These are phyloP conservation scores for Dorcus hopei DNA, from an alignment of 2,888 invertebrate species.

Conservation along the genomic window DNA sequence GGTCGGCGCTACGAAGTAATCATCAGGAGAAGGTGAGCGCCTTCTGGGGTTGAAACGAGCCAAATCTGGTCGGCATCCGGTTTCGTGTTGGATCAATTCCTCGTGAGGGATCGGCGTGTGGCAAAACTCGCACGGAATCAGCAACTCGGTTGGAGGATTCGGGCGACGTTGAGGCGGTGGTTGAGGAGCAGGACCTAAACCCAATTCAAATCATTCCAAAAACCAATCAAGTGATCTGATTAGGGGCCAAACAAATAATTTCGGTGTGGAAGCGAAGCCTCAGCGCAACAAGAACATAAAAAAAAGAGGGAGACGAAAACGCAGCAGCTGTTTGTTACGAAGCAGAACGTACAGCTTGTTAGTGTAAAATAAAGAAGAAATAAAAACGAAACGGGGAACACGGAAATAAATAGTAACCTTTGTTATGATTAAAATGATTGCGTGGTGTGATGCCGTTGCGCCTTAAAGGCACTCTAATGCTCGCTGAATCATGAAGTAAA, in stretches of 20 bases:
- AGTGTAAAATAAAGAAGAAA: not conserved
- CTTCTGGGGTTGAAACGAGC: constrained; percentile 41
- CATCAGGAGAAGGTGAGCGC: constrained; percentile 27
- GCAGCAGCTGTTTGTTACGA: not conserved
- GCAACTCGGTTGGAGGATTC: constrained; percentile 53
- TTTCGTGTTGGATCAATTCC: constrained; percentile 53
- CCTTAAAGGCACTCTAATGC: constrained; percentile 46
- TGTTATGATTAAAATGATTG: constrained; percentile 46
- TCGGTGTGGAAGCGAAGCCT: not conserved
- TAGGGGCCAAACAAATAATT: not conserved
- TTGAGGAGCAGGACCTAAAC: constrained; percentile 36
- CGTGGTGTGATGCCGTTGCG: constrained; percentile 42
- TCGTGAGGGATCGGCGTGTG: constrained; percentile 52
- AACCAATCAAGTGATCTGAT: not conserved
- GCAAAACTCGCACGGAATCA: constrained; percentile 58
- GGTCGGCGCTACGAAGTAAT: constrained; percentile 34
- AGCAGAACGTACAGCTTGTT: not conserved
- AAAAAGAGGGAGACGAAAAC: not conserved
- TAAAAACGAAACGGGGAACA: not conserved
- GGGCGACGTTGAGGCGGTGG: constrained; percentile 50
- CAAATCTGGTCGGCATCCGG: constrained; percentile 49
- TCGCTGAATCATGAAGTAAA: constrained; percentile 47
- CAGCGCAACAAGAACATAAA: not conserved
- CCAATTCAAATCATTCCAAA: not conserved
- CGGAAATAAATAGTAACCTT: constrained; percentile 33